Conservation (phyloP, 2,888 invertebrate species). For the Odontothrips loti region DNA sequence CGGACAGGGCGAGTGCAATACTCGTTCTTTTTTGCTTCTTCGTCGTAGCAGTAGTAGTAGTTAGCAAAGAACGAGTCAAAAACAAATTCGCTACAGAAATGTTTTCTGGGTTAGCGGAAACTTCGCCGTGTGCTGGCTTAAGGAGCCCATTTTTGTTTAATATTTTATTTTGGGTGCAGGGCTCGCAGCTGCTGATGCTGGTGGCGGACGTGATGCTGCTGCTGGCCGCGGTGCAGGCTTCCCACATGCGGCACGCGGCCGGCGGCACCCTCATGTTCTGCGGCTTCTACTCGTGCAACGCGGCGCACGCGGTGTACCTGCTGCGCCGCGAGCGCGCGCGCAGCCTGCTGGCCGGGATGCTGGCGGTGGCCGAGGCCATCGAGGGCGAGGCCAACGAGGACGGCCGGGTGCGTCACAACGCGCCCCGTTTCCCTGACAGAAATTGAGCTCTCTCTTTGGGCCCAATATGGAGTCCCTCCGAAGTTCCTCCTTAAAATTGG, state of each 20-base stretch:
- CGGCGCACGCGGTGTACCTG: conserved; percentile 20
- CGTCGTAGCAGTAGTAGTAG: no score
- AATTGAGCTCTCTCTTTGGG: no score
- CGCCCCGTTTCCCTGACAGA: no score
- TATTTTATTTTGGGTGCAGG: no score
- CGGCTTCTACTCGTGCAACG: conserved; percentile 9
- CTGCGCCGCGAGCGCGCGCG: background rate
- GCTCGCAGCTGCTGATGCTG: background rate
- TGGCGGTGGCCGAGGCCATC: background rate
- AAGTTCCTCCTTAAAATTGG: no score
- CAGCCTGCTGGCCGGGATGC: background rate
- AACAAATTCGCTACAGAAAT: no score
- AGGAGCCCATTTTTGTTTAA: no score
- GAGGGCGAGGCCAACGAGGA: background rate
- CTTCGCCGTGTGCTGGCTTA: background rate
- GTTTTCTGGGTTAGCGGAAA: background rate
- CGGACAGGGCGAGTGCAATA: no score
- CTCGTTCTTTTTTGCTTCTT: no score
- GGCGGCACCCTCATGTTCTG: conserved; percentile 8
- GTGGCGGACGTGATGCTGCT: background rate
- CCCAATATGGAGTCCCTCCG: no score
- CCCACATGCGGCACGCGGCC: background rate
- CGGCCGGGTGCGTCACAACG: background rate
- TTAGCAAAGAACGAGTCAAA: no score
- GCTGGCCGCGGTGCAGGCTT: background rate